phyloP scores from a whole-genome alignment of 2,888 invertebrate species.

The Osmoderma eremita region DNA sequence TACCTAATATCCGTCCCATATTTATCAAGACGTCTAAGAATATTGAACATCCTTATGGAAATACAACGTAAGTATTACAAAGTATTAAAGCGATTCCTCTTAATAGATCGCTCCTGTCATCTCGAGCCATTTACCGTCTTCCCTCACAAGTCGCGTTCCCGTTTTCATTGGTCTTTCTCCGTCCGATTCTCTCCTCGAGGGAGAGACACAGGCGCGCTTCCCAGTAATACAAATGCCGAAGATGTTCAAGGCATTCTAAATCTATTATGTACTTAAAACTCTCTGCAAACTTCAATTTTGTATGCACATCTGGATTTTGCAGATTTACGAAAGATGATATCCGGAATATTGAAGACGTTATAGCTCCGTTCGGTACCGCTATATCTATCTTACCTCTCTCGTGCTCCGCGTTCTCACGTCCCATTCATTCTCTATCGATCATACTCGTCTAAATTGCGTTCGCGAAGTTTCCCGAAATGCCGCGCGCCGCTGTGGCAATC shows the following conservation, averaged over 20 bases:
- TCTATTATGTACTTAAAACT: constrained; percentile 46
- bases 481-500: not conserved
- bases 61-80: constrained; percentile 14
- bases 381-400: constrained; percentile 11
- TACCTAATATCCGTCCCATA: constrained; percentile 4
- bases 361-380: constrained; percentile 11
- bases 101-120: constrained; percentile 15
- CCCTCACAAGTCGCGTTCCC: constrained; percentile 8
- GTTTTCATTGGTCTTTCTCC: not conserved
- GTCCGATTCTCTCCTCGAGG: not conserved
- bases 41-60: not conserved
- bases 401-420: not conserved
- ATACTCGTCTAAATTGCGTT: constrained; percentile 30
- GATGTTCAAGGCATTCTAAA: constrained; percentile 41
- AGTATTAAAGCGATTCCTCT: constrained; percentile 18
- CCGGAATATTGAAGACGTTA: constrained; percentile 45
- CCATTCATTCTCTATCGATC: constrained; percentile 8
- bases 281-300: constrained; percentile 44
- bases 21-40: not conserved
- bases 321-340: constrained; percentile 46
- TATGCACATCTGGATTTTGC: constrained; percentile 47
- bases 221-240: constrained; percentile 40
- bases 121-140: not conserved
- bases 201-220: constrained; percentile 7
- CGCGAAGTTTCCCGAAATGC: constrained; percentile 12